Conservation (phyloP, 2,888 invertebrate genomes). For the Belgica antarctica region DNA sequence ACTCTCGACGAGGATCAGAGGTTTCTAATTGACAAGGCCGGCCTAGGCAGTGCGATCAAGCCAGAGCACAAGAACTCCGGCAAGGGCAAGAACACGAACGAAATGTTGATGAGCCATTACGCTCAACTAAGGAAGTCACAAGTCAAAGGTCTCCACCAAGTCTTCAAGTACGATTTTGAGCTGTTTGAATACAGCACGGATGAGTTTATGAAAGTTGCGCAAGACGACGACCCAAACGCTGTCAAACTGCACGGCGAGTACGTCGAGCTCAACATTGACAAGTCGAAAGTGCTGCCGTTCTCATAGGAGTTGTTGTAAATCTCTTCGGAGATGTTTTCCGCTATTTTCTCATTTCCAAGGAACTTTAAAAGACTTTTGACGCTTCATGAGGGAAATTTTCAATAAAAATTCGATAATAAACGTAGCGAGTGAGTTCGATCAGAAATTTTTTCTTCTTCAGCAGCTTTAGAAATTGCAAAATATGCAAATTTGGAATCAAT, state of each 20-base stretch:
- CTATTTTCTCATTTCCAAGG: not conserved
- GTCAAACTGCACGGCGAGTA: not conserved
- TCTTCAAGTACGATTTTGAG: slow-evolving; percentile 83
- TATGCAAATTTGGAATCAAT: slow-evolving; percentile 9
- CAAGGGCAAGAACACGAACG: slow-evolving; percentile 69
- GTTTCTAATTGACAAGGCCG: slow-evolving; percentile 74
- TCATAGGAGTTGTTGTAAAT: slow-evolving; percentile 33
- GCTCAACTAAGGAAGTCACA: slow-evolving; percentile 71
- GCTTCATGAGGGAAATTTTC: not conserved
- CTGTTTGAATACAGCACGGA: slow-evolving; percentile 80
- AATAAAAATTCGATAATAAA: slow-evolving; percentile 3
- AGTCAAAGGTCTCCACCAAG: slow-evolving; percentile 72
- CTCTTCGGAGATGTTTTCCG: not conserved
- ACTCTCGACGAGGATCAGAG: slow-evolving; percentile 79
- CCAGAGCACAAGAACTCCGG: slow-evolving; percentile 83
- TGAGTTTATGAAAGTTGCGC: slow-evolving; percentile 64
- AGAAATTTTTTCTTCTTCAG: not conserved
- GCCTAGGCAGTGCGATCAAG: slow-evolving; percentile 70
- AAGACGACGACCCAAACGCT: slow-evolving; percentile 1
- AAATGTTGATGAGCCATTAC: slow-evolving; percentile 72
- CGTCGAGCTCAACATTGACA: slow-evolving; percentile 29
- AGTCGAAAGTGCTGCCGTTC: slow-evolving; percentile 31
- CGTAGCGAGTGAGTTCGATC: not conserved
- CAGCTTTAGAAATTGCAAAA: not conserved
- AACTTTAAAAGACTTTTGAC: slow-evolving; percentile 16